Percentiles rank a stretch among this genome's conserved stretches.
Evolutionary conservation across 1,140 invertebrate genomes (phyloP).

Genomic region (Stegodyphus mimosarum): DNA sequence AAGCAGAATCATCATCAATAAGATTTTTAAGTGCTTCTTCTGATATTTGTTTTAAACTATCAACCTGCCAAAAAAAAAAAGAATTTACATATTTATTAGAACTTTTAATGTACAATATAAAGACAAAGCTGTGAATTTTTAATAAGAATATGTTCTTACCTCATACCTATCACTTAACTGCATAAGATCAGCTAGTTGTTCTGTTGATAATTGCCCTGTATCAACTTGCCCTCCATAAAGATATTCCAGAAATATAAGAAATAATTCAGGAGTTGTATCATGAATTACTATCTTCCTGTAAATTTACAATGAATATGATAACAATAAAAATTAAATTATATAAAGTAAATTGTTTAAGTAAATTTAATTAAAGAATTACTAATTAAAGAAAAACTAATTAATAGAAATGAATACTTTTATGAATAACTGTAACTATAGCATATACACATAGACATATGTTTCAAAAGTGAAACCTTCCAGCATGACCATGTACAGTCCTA

Average conservation of each 20-base stretch:
- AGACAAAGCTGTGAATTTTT: neutral
- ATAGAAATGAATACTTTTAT: too few species aligned
- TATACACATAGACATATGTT: too few species aligned
- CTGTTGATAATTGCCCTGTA: conserved; percentile 70
- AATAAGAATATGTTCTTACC: conserved; percentile 62
- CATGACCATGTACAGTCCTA: too few species aligned
- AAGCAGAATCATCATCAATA: conserved; percentile 75
- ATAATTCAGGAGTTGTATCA: conserved; percentile 75
- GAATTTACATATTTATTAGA: neutral
- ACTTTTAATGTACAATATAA: neutral
- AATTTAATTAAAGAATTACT: too few species aligned
- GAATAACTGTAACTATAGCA: too few species aligned
- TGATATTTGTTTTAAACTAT: conserved; percentile 73
- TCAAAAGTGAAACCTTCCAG: too few species aligned
- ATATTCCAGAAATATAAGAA: conserved; percentile 75
- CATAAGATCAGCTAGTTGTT: conserved; percentile 76
- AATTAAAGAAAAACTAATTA: too few species aligned
- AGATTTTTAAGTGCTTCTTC: conserved; percentile 73
- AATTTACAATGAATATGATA: conserved; percentile 60
- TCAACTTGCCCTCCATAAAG: conserved; percentile 75
- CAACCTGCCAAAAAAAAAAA: conserved; percentile 68
- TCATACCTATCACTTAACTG: conserved; percentile 72
- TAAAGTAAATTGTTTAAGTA: too few species aligned
- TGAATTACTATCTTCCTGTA: conserved; percentile 76
- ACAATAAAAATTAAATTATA: too few species aligned